Evolutionary conservation across 2,888 invertebrate species (phyloP).

Genomic region (Sminthurinus aureus): DNA sequence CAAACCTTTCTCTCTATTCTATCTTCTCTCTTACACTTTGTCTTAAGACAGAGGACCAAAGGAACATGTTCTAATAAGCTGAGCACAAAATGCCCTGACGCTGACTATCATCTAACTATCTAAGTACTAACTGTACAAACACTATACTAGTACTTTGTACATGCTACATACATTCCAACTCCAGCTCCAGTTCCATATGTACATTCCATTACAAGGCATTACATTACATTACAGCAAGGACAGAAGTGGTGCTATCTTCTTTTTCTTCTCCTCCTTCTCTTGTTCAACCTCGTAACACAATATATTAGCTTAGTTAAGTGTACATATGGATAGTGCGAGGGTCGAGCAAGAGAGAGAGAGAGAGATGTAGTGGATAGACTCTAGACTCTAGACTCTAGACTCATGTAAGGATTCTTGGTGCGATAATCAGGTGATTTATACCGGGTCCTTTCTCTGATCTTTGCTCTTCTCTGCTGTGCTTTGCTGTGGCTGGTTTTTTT

Average conservation of each 20-base stretch:
- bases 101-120: not conserved
- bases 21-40: not conserved
- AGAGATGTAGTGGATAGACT: conserved; percentile 48
- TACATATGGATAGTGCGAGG: conserved; percentile 29
- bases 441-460: conserved; percentile 42
- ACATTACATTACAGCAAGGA: no score
- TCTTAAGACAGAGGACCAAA: not conserved
- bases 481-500: conserved; percentile 44
- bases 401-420: conserved; percentile 53
- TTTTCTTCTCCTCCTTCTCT: no score
- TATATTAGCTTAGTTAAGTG: conserved; percentile 37
- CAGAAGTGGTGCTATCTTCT: not conserved
- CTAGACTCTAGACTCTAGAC: no score
- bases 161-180: not conserved
- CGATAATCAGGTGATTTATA: conserved; percentile 56
- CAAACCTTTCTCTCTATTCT: not conserved
- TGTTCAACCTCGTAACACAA: conserved; percentile 7
- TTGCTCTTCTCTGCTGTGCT: conserved; percentile 43
- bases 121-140: not conserved
- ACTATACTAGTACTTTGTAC: not conserved
- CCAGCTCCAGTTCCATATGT: not conserved
- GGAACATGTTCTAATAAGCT: not conserved
- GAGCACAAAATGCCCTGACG: not conserved
- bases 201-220: no score
- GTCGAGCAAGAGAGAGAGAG: conserved; percentile 3